phyloP scores from a whole-genome alignment of 2,797 vertebrate genomes.

The Sparidentex hasta region DNA sequence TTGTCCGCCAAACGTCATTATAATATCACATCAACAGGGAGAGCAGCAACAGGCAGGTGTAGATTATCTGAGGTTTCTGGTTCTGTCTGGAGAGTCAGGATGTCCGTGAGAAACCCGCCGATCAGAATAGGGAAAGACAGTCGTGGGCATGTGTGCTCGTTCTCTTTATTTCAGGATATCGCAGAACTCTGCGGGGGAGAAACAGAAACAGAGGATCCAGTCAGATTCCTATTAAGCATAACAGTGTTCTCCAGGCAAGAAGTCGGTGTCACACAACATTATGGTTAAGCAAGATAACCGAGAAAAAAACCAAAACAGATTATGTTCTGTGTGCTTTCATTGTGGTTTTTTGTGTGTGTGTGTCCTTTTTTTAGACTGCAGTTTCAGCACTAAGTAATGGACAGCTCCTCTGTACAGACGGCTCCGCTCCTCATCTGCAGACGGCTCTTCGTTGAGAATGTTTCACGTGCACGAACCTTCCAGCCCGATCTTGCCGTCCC shows the following conservation, averaged over 20 bases:
- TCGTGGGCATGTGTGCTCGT: not conserved
- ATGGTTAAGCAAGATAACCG: constrained; percentile 12
- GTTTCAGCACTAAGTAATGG: constrained; percentile 67
- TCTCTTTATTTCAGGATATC: constrained; percentile 75
- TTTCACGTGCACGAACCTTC: constrained; percentile 70
- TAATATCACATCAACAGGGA: constrained; percentile 56
- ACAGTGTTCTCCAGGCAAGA: constrained; percentile 1
- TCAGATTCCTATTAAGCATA: constrained; percentile 4
- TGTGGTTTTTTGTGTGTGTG: not conserved
- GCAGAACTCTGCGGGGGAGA: constrained; percentile 78
- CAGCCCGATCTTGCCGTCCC: constrained; percentile 84
- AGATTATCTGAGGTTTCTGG: constrained; percentile 45
- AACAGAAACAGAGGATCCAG: constrained; percentile 24
- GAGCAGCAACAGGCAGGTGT: constrained; percentile 65
- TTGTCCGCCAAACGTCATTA: constrained; percentile 32
- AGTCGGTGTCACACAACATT: constrained; percentile 18
- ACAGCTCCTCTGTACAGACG: constrained; percentile 52
- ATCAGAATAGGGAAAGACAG: constrained; percentile 36
- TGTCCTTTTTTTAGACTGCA: constrained; percentile 18
- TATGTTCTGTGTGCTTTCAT: not conserved
- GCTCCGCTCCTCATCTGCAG: constrained; percentile 12
- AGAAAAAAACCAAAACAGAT: constrained; percentile 22
- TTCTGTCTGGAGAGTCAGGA: constrained; percentile 46
- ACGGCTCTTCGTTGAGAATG: constrained; percentile 6
- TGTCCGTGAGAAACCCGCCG: constrained; percentile 16